Base-by-base conservation (phyloP, 2,113 vertebrate genomes). In the Nyctereutes procyonoides region DNA sequence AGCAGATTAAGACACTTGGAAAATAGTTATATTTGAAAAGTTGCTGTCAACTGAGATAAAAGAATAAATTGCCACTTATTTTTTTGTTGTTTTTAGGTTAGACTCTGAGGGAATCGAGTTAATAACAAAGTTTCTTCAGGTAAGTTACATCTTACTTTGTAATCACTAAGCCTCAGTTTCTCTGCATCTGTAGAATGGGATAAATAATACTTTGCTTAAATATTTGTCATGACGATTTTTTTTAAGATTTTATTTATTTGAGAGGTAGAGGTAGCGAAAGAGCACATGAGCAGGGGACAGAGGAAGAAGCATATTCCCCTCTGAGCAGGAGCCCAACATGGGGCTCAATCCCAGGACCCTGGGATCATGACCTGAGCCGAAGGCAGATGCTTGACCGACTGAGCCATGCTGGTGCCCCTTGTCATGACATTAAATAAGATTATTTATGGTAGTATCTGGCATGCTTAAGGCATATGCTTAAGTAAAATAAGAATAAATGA, bases 51-150 rank as follows among this genome's bases (percentile, higher is more conserved):
- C 48, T 96, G 65, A 97, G 15, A 88, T 77, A 83, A 96, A 95
- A 89, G 73, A 43, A 88, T 9, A 86, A 98, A 84, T 76, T 73
- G 58, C 24, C 90, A 97, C 80, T 95, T 92, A 5, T 82, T 91
- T 58, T 58, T 88, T 86, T 96, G 73, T 98, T 97, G 2, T 97
- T 98, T 98, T 94, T 98, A 99, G 99, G 98, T 98, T 99, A 98
- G 99, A 99, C 95, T 98, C 99, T 0, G 99, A 99, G 98, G 99
- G 99, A 98, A 99, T 99, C 90, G 99, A 99, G 97, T 98, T 99
- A 98, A 99, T 99, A 99, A 99, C 99, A 43, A 99, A 99, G 92
- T 99, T 99, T 98, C 99, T 99, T 98, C 99, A 99, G 98, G 99
- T 99, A 99, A 99, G 99, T 98, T 76, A 62, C 24, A 74, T 88